These are phyloP conservation scores for Theretra japonica DNA, from an alignment of 2,888 invertebrate species.

Conservation along the genomic window DNA sequence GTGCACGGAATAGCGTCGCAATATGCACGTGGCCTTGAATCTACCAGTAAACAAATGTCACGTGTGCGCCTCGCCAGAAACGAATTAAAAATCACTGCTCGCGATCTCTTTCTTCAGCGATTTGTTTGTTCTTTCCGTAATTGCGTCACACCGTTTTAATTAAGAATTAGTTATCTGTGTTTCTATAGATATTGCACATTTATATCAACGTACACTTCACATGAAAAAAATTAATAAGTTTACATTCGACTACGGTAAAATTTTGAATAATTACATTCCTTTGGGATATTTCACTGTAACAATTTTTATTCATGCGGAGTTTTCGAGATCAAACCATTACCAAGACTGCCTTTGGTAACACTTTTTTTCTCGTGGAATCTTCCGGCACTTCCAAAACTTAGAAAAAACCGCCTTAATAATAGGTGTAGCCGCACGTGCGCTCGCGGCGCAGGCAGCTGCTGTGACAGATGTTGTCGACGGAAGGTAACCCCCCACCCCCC, in stretches of 20 bases:
- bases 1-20: conserved; percentile 73
- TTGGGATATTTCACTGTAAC: background rate
- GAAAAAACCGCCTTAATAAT: conserved; percentile 75
- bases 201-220: background rate
- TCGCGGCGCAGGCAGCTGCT: conserved; percentile 72
- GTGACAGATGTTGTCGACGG: conserved; percentile 79
- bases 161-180: conserved; percentile 40
- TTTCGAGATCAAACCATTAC: background rate
- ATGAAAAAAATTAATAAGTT: background rate
- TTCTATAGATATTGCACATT: conserved; percentile 1
- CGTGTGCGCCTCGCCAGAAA: conserved; percentile 58
- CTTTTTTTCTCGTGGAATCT: conserved; percentile 48
- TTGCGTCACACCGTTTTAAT: conserved; percentile 39
- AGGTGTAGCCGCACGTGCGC: conserved; percentile 80
- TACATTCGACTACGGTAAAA: no score
- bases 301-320: background rate
- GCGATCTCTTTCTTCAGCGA: conserved; percentile 49
- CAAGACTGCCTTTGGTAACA: background rate
- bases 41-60: conserved; percentile 76
- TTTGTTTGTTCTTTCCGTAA: conserved; percentile 46
- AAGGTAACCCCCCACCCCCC: conserved; percentile 55
- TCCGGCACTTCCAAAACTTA: conserved; percentile 64
- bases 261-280: background rate
- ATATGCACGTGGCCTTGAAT: conserved; percentile 74
- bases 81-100: conserved; percentile 54